Base-by-base conservation (phyloP, 2,113 vertebrate genomes). In the Lepus timidus region DNA sequence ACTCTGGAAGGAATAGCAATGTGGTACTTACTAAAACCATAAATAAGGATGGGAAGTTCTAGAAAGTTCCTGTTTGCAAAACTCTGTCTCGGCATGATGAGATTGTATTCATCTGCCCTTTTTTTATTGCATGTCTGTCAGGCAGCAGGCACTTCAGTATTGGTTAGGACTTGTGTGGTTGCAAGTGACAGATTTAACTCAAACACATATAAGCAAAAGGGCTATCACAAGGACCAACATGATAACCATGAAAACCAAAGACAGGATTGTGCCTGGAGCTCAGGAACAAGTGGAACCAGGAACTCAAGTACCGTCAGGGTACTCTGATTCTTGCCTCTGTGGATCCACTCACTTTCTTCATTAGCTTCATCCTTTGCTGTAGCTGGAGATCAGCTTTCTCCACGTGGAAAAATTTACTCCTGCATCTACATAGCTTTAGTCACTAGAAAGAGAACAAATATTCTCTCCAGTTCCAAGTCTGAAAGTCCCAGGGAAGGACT, bases 1-100 rank as follows among this genome's bases (percentile, higher is more conserved):
- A 29, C 70, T 89, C 52, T 27, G 61, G 44, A 75, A 67, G 49
- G 19, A 1, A 44, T 36, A n/a, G 55, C 51, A 49, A 67, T 90
- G 70, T 62, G 11, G 39, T 23, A n/a, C 55, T 91, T 75, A 75
- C 51, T 79, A 39, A 94, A 94, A 82, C 68, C 79, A 95, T 89
- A 82, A 82, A 82, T 90, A 73, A 93, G 44, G 58, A 75, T 91
- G 27, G 78, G 67, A 85, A 29, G 70, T 83, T 96, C 67, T 75
- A 58, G 74, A 94, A 85, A 68, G 31, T 55, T 52, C 64, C 58
- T 76, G 23, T 65, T 82, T 74, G 39, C 61, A 91, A 91, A 90
- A 70, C 89, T 70, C 82, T 22, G 19, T 86, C 29, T 88, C 88
- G 75, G 61, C 19, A 36, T 86, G 82, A 82, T 79, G 78, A 68